Percentiles rank a stretch among this genome's conserved stretches.
Evolutionary conservation across 2,797 vertebrate species (phyloP).

Genomic region (Pipistrellus kuhlii): DNA sequence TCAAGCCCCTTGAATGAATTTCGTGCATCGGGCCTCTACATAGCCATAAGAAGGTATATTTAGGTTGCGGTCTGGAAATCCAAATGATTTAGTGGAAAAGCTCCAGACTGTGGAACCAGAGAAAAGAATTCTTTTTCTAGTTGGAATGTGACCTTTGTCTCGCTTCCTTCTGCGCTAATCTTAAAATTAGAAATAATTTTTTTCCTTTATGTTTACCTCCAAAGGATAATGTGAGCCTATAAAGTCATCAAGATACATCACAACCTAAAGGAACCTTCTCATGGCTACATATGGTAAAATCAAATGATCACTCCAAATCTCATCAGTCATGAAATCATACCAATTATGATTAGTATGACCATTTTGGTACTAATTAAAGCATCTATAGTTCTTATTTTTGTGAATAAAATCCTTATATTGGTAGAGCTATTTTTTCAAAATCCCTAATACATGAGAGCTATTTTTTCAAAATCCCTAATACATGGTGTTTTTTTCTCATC

Average conservation of each 20-base stretch:
- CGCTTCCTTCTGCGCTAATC: slow-evolving; percentile 23
- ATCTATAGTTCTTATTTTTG: not conserved
- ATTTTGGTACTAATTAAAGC: slow-evolving; percentile 49
- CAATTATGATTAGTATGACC: not conserved
- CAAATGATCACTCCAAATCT: not conserved
- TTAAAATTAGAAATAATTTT: slow-evolving; percentile 62
- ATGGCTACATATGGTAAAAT: not conserved
- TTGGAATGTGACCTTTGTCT: slow-evolving; percentile 60
- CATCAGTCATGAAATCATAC: not conserved
- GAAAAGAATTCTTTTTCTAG: slow-evolving; percentile 64
- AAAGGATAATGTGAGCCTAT: slow-evolving; percentile 12
- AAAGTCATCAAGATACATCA: not conserved
- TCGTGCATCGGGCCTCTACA: not conserved
- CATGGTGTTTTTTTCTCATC: slow-evolving; percentile 17
- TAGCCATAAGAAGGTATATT: slow-evolving; percentile 26
- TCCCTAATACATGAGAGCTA: not conserved
- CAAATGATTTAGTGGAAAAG: slow-evolving; percentile 72
- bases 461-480: slow-evolving; percentile 42
- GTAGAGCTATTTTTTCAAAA: slow-evolving; percentile 26
- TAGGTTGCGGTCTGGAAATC: slow-evolving; percentile 62
- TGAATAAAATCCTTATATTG: not conserved
- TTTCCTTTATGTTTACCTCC: not conserved
- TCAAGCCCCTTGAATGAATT: no score
- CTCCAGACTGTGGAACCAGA: slow-evolving; percentile 57
- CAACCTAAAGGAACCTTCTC: not conserved